Conservation (phyloP, 2,797 vertebrate species). For the Arrhamphus sclerolepis region DNA sequence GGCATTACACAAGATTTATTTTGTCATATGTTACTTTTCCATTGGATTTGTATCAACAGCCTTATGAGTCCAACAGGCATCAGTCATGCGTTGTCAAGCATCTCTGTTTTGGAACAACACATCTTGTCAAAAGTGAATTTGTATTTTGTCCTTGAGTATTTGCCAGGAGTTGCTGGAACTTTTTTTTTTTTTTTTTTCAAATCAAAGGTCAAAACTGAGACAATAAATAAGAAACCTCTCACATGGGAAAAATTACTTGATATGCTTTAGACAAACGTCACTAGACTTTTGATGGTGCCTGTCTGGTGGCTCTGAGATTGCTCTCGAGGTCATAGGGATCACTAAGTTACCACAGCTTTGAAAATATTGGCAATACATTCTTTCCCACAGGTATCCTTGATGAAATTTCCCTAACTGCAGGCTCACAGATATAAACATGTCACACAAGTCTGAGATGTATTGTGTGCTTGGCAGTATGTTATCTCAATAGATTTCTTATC, state of each 20-base stretch:
- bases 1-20: constrained; percentile 50
- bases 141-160: constrained; percentile 38
- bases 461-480: constrained; percentile 60
- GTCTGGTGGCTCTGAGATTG: constrained; percentile 41
- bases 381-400: constrained; percentile 22
- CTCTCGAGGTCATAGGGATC: constrained; percentile 38
- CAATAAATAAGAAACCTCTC: constrained; percentile 41
- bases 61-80: constrained; percentile 29
- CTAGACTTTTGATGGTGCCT: constrained; percentile 34
- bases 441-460: constrained; percentile 43
- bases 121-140: constrained; percentile 33
- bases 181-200: constrained; percentile 10
- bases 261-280: constrained; percentile 20
- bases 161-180: constrained; percentile 43
- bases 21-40: constrained; percentile 55
- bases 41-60: constrained; percentile 54
- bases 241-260: constrained; percentile 45
- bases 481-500: constrained; percentile 55
- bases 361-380: not conserved
- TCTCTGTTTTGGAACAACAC: constrained; percentile 57
- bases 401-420: constrained; percentile 44
- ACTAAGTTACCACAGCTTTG: constrained; percentile 40
- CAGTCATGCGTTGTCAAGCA: constrained; percentile 35
- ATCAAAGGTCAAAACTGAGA: constrained; percentile 38
- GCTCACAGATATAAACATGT: constrained; percentile 55